phyloP scores from a whole-genome alignment of 2,888 invertebrate species.

The Agriopis leucophaearia region DNA sequence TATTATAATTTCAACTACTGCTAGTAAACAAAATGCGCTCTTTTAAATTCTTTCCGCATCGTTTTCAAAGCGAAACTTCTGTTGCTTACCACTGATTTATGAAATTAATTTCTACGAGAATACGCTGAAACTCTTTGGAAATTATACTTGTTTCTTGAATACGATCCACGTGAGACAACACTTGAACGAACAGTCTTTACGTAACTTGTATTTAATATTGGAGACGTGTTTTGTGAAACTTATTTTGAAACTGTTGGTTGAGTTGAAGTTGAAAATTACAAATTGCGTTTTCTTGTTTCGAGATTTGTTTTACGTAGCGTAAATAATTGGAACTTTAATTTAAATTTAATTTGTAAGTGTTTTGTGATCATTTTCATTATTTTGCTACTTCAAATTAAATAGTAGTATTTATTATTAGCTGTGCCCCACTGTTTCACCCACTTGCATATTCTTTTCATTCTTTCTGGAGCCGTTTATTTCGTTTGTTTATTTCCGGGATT shows the following conservation, averaged over 20 bases:
- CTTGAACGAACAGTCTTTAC: slow-evolving; percentile 74
- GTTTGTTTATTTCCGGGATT: no score
- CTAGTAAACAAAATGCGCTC: slow-evolving; percentile 12
- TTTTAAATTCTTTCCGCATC: slow-evolving; percentile 28
- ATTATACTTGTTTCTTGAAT: slow-evolving; percentile 75
- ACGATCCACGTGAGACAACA: slow-evolving; percentile 73
- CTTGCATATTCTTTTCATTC: no score
- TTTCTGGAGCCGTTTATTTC: no score
- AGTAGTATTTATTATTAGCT: no score
- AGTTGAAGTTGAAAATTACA: slow-evolving; percentile 72
- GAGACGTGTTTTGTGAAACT: slow-evolving; percentile 76
- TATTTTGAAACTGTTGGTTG: slow-evolving; percentile 61
- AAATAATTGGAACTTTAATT: slow-evolving; percentile 27
- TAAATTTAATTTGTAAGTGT: background rate
- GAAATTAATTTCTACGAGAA: slow-evolving; percentile 73
- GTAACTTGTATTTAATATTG: slow-evolving; percentile 82
- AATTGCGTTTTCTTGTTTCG: slow-evolving; percentile 70
- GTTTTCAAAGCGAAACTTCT: slow-evolving; percentile 56
- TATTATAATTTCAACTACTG: background rate
- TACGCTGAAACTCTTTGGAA: slow-evolving; percentile 68
- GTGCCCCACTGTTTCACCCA: no score
- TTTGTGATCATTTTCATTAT: no score
- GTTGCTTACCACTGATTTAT: slow-evolving; percentile 47
- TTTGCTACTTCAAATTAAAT: no score
- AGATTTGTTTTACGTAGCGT: slow-evolving; percentile 60